A percentile compares a stretch with the other conserved stretches of the same genome.
phyloP scores from a whole-genome alignment of 1,140 invertebrate genomes.

The Penaeus vannamei region DNA sequence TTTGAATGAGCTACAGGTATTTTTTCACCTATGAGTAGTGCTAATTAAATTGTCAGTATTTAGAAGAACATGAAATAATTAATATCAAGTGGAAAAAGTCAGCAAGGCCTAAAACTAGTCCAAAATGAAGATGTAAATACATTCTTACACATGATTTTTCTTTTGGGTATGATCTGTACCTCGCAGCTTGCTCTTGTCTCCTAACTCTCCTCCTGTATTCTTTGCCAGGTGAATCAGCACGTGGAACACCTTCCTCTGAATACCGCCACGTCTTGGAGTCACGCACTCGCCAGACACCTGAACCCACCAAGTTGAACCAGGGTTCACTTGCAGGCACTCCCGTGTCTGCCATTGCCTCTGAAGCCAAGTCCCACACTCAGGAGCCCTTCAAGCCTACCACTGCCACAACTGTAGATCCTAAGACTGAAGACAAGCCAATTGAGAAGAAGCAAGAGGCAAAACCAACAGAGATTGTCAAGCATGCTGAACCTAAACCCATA shows the following conservation, averaged over 20 bases:
- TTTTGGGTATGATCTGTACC: too few species aligned
- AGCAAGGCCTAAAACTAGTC: too few species aligned
- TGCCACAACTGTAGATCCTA: constrained; percentile 61
- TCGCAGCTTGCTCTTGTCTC: too few species aligned
- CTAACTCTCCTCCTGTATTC: not conserved
- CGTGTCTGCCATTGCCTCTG: constrained; percentile 57
- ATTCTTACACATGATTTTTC: too few species aligned
- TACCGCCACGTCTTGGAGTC: constrained; percentile 66
- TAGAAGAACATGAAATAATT: constrained; percentile 5
- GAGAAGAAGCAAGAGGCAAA: constrained; percentile 31
- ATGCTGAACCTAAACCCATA: constrained; percentile 41
- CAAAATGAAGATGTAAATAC: too few species aligned
- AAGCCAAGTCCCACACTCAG: constrained; percentile 61
- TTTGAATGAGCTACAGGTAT: constrained; percentile 32
- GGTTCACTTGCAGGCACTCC: constrained; percentile 67
- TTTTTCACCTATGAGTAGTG: constrained; percentile 18
- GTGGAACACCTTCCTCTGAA: constrained; percentile 67
- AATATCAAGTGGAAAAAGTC: too few species aligned
- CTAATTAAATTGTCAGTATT: too few species aligned
- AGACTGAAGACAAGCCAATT: constrained; percentile 56
- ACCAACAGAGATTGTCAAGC: not conserved
- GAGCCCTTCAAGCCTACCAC: constrained; percentile 57
- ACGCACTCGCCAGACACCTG: constrained; percentile 67
- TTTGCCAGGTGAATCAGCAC: constrained; percentile 66
- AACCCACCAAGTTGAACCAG: constrained; percentile 67